Evolutionary conservation across 2,797 vertebrate species (phyloP).

Genomic region (Catostomus latipinnis): DNA sequence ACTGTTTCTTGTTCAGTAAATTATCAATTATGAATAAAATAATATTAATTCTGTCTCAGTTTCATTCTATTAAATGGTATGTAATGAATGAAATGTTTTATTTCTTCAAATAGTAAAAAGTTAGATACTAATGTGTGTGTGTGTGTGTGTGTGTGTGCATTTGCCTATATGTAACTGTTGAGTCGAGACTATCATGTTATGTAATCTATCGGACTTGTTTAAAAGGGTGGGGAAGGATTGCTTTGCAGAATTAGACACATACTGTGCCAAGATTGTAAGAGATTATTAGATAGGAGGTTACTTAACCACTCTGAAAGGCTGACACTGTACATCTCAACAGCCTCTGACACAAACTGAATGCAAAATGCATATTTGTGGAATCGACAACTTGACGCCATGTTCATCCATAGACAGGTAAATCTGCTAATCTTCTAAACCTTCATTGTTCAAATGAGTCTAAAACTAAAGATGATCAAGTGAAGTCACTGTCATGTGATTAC

Average conservation of each 20-base stretch:
- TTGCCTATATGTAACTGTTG: not conserved
- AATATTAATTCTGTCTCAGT: no score
- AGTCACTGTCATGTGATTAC: no score
- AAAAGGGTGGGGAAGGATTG: not conserved
- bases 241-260: not conserved
- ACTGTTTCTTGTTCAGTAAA: no score
- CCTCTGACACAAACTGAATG: not conserved
- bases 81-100: no score
- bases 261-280: constrained; percentile 3
- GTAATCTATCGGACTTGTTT: not conserved
- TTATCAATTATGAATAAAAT: no score
- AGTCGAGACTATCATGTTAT: not conserved
- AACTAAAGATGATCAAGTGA: no score
- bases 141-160: no score
- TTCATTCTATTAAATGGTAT: no score
- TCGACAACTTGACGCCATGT: not conserved
- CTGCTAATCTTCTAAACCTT: not conserved
- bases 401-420: not conserved
- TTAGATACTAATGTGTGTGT: no score
- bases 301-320: not conserved
- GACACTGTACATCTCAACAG: not conserved
- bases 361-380: not conserved
- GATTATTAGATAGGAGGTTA: not conserved
- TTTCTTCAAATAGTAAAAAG: no score
- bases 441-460: not conserved